Conservation (phyloP, 2,888 invertebrate species). For the Xestoiulus laeticollis region DNA sequence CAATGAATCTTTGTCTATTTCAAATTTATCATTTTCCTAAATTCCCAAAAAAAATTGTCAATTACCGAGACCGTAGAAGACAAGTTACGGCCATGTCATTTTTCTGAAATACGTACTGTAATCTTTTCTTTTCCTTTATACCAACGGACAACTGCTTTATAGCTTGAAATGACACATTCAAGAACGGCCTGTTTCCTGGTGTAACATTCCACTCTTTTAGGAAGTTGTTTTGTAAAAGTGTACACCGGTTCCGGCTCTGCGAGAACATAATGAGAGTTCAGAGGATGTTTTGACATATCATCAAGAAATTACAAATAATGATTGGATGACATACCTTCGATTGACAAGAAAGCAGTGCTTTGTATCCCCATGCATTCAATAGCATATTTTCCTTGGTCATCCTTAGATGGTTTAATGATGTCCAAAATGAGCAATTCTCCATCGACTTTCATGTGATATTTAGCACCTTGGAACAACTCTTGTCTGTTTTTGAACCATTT, state of each 20-base stretch:
- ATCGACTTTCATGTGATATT: slow-evolving; percentile 94
- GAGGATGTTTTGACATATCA: not conserved
- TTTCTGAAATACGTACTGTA: slow-evolving; percentile 63
- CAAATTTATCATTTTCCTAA: slow-evolving; percentile 80
- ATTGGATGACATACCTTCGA: slow-evolving; percentile 73
- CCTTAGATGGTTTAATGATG: slow-evolving; percentile 89
- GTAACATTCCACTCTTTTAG: slow-evolving; percentile 88
- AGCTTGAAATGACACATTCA: slow-evolving; percentile 93
- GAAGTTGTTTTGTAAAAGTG: slow-evolving; percentile 88
- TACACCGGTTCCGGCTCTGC: slow-evolving; percentile 94
- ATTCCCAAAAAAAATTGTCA: not conserved
- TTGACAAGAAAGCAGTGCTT: slow-evolving; percentile 90
- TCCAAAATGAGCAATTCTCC: slow-evolving; percentile 90
- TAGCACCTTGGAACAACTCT: slow-evolving; percentile 95
- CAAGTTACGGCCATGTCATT: not conserved
- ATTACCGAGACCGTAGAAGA: not conserved
- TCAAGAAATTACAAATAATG: not conserved
- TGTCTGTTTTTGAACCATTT: slow-evolving; percentile 69
- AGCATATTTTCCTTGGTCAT: slow-evolving; percentile 96
- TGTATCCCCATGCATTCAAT: slow-evolving; percentile 91
- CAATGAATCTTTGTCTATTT: slow-evolving; percentile 90
- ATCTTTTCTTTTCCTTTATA: slow-evolving; percentile 82
- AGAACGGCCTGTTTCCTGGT: slow-evolving; percentile 88
- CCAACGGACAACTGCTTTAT: slow-evolving; percentile 95
- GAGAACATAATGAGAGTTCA: slow-evolving; percentile 57